Percentiles rank a stretch among this genome's conserved stretches.
Conservation (phyloP, 2,888 invertebrate genomes). For the Carpatolechia fugitivella region DNA sequence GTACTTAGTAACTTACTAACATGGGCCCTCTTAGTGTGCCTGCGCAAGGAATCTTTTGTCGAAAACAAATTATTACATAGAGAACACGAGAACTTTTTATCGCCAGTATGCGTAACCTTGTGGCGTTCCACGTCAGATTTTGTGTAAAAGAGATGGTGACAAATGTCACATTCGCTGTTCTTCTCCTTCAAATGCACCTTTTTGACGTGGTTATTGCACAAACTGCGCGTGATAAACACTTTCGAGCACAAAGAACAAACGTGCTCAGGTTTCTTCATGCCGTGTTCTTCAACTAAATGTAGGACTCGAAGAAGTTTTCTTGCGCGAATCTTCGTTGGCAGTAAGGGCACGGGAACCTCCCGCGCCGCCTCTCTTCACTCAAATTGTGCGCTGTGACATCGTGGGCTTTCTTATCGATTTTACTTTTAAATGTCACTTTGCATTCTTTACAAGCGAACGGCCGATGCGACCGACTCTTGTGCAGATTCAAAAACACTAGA, state of each 20-base stretch:
- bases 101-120: slow-evolving; percentile 57
- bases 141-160: slow-evolving; percentile 58
- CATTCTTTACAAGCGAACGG: slow-evolving; percentile 46
- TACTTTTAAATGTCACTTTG: slow-evolving; percentile 37
- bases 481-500: slow-evolving; percentile 57
- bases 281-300: slow-evolving; percentile 51
- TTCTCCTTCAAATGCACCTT: slow-evolving; percentile 64
- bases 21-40: slow-evolving; percentile 59
- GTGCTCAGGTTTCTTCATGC: slow-evolving; percentile 48
- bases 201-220: slow-evolving; percentile 61
- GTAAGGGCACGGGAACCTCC: slow-evolving; percentile 44
- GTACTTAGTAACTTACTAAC: slow-evolving; percentile 15
- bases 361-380: slow-evolving; percentile 36
- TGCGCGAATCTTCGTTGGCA: slow-evolving; percentile 44
- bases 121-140: slow-evolving; percentile 58
- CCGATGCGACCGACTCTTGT: slow-evolving; percentile 51
- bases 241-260: slow-evolving; percentile 54
- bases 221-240: slow-evolving; percentile 54
- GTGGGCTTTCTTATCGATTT: slow-evolving; percentile 38
- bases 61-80: slow-evolving; percentile 55
- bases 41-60: slow-evolving; percentile 56
- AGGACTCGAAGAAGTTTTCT: slow-evolving; percentile 39
- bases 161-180: slow-evolving; percentile 56
- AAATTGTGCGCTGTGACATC: slow-evolving; percentile 35
- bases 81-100: slow-evolving; percentile 50